phyloP scores from a whole-genome alignment of 2,888 invertebrate genomes.

The Tipula vernalis region DNA sequence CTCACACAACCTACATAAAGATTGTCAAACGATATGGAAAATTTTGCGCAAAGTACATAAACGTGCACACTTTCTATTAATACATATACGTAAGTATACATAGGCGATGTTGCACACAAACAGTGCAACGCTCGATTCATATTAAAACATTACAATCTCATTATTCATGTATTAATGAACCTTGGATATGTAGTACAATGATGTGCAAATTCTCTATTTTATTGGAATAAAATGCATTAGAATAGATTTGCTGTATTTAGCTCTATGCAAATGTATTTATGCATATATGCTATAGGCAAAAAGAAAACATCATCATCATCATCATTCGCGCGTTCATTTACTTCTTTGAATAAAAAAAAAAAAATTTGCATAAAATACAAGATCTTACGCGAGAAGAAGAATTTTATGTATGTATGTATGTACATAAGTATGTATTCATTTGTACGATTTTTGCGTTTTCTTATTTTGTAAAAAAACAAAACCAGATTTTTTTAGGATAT shows the following conservation, averaged over 20 bases:
- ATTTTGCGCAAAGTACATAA: background rate
- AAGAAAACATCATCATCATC: background rate
- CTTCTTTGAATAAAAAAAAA: background rate
- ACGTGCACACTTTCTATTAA: too few relatives aligned
- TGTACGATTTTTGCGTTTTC: background rate
- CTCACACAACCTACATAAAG: background rate
- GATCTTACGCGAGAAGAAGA: background rate
- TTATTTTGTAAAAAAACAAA: background rate
- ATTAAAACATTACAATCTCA: background rate
- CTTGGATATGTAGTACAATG: background rate
- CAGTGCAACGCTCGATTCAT: background rate
- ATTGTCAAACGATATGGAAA: background rate
- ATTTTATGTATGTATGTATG: background rate
- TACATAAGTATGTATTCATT: background rate
- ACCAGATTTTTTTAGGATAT: slow-evolving; percentile 4
- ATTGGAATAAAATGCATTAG: background rate
- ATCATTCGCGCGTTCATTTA: background rate
- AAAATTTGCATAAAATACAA: background rate
- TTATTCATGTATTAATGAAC: background rate
- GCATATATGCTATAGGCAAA: background rate
- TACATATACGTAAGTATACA: background rate
- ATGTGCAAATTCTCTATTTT: background rate
- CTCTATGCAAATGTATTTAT: too few relatives aligned
- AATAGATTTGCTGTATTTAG: background rate
- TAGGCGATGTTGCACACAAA: background rate